phyloP scores from a whole-genome alignment of 2,797 vertebrate species.

The Discoglossus pictus region DNA sequence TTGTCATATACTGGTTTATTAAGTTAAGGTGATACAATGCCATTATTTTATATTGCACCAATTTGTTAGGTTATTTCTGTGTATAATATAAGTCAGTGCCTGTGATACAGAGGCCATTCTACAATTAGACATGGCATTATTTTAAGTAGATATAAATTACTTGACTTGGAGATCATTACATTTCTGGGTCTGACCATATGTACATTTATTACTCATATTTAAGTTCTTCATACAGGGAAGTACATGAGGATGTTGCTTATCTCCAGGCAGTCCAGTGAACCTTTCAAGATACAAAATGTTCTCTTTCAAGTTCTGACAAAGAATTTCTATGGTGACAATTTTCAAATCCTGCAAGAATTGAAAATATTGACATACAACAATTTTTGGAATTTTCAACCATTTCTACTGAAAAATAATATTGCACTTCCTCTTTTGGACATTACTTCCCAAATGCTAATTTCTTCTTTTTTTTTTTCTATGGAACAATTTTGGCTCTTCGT shows the following conservation, averaged over 20 bases:
- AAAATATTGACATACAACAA: neutral
- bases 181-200: too few relatives aligned
- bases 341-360: neutral
- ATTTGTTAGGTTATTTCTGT: constrained; percentile 8
- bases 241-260: too few relatives aligned
- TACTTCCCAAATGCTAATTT: neutral
- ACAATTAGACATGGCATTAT: neutral
- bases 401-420: neutral
- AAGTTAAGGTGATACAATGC: constrained; percentile 74
- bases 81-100: constrained; percentile 1
- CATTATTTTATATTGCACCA: constrained; percentile 39
- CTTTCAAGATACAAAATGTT: neutral
- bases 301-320: neutral
- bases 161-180: too few relatives aligned
- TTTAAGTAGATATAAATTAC: too few relatives aligned
- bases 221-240: too few relatives aligned
- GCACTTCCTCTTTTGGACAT: neutral
- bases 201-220: too few relatives aligned
- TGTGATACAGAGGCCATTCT: neutral
- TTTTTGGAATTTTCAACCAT: neutral
- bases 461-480: too few relatives aligned
- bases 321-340: neutral
- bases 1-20: constrained; percentile 95
- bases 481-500: too few relatives aligned
- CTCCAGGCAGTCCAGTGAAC: neutral